phyloP scores from a whole-genome alignment of 2,888 invertebrate genomes.

The Agapostemon virescens region DNA sequence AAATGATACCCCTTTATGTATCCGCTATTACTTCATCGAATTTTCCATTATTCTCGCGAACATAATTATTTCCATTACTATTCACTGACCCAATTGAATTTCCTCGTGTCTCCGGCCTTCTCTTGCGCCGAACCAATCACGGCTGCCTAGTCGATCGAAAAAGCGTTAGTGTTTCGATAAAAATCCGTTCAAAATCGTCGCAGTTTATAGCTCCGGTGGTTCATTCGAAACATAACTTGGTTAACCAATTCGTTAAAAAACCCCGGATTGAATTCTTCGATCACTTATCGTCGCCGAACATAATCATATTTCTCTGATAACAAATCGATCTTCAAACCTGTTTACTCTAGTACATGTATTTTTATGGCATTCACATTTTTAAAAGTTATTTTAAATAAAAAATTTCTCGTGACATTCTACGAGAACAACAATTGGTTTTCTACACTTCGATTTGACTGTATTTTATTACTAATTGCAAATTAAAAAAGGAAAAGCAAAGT shows the following conservation, averaged over 20 bases:
- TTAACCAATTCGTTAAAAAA: constrained; percentile 33
- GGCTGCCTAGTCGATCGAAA: constrained; percentile 36
- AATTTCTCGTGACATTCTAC: neutral
- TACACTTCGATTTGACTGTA: neutral
- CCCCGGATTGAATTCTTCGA: constrained; percentile 10
- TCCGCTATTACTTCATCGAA: neutral
- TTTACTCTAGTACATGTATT: too few species aligned
- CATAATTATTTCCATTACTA: constrained; percentile 37
- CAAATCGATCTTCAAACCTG: neutral
- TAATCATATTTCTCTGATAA: neutral
- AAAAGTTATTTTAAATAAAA: neutral
- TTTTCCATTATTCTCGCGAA: neutral
- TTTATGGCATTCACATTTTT: neutral
- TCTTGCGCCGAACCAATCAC: neutral
- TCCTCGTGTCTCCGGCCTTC: neutral
- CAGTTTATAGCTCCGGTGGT: constrained; percentile 21
- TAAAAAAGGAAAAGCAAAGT: too few species aligned
- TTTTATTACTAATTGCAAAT: neutral
- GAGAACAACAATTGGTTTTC: too few species aligned
- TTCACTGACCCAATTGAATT: constrained; percentile 44
- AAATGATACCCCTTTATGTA: neutral
- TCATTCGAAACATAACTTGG: constrained; percentile 36
- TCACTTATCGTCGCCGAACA: neutral
- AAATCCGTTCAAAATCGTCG: constrained; percentile 5
- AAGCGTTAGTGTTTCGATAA: constrained; percentile 17